Conservation (phyloP, 2,888 invertebrate species). For the Diaphora mendica region DNA sequence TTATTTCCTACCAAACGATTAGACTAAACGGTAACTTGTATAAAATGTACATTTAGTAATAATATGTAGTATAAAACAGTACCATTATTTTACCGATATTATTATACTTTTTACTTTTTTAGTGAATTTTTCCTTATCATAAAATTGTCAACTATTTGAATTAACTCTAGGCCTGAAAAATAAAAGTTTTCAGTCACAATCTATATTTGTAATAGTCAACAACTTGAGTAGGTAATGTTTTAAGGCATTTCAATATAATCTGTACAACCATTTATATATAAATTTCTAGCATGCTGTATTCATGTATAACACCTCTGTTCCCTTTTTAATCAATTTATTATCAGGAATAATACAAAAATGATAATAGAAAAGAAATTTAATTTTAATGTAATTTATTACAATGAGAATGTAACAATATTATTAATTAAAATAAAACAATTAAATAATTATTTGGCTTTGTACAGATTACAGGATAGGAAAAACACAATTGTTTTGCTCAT, state of each 20-base stretch:
- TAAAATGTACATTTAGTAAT: conserved; percentile 81
- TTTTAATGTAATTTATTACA: neutral
- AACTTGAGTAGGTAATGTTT: conserved; percentile 55
- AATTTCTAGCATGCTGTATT: conserved; percentile 41
- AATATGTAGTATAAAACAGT: conserved; percentile 81
- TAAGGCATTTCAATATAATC: conserved; percentile 54
- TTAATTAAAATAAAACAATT: conserved; percentile 5
- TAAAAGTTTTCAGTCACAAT: conserved; percentile 65
- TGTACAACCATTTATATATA: conserved; percentile 46
- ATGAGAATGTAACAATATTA: neutral
- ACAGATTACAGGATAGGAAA: conserved; percentile 45
- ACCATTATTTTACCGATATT: conserved; percentile 68
- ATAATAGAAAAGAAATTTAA: conserved; percentile 4
- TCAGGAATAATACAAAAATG: conserved; percentile 5
- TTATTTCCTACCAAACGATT: conserved; percentile 82
- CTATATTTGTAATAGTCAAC: conserved; percentile 59
- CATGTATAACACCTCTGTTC: conserved; percentile 38
- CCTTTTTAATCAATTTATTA: conserved; percentile 7
- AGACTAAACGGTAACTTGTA: conserved; percentile 85
- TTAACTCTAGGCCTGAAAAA: conserved; percentile 79
- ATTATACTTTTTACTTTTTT: conserved; percentile 73
- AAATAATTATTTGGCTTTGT: conserved; percentile 33
- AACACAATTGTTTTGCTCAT: conserved; percentile 25
- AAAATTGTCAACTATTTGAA: conserved; percentile 76
- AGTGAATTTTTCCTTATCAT: conserved; percentile 74